phyloP scores from a whole-genome alignment of 2,888 invertebrate genomes.

The Cerceris rybyensis region DNA sequence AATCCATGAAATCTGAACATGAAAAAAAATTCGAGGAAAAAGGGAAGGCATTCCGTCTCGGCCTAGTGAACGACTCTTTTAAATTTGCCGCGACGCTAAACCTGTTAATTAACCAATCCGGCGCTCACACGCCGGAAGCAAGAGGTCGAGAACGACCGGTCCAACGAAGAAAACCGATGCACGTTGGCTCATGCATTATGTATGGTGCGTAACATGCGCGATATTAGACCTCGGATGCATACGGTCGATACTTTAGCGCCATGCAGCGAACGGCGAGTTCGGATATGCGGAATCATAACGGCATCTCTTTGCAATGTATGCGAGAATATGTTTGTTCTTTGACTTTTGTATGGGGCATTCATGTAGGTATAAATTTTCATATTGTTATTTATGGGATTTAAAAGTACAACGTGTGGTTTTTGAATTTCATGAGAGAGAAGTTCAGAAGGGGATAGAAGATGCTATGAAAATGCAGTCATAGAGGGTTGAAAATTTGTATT shows the following conservation, averaged over 20 bases:
- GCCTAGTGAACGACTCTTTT: not conserved
- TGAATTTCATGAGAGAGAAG: no score
- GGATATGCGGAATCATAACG: not conserved
- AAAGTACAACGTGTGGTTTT: no score
- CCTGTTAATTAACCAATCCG: constrained; percentile 40
- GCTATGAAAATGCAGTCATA: no score
- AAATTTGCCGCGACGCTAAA: not conserved
- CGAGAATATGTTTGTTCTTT: constrained; percentile 3
- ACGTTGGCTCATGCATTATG: constrained; percentile 20
- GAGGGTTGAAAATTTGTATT: no score
- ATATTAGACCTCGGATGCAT: constrained; percentile 9
- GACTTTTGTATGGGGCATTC: not conserved
- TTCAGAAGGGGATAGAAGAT: no score
- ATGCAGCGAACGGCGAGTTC: not conserved
- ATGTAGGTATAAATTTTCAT: not conserved
- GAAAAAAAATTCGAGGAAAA: not conserved
- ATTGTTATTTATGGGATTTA: no score
- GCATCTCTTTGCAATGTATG: not conserved
- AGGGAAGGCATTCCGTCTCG: not conserved
- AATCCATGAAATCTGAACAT: no score
- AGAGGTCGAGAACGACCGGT: not conserved
- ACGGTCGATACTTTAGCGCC: constrained; percentile 2
- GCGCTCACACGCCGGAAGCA: constrained; percentile 11
- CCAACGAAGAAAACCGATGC: constrained; percentile 6
- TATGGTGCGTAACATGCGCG: constrained; percentile 9